phyloP scores from a whole-genome alignment of 2,888 invertebrate species.

The Drosophila kambysellisi region DNA sequence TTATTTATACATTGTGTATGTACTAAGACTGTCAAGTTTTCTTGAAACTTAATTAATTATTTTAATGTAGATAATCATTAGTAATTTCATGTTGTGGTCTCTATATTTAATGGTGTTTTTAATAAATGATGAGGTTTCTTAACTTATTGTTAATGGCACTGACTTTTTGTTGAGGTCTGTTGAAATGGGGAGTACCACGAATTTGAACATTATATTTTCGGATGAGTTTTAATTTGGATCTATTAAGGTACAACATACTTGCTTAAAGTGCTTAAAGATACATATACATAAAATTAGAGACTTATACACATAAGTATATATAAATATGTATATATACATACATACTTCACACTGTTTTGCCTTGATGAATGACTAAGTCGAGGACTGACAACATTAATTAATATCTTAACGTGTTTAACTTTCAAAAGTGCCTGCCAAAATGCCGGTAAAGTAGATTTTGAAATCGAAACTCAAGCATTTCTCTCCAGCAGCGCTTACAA shows the following conservation, averaged over 20 bases:
- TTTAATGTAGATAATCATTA: neutral
- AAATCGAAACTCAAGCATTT: constrained; percentile 57
- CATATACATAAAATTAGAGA: neutral
- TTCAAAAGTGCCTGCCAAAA: constrained; percentile 25
- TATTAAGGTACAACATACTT: neutral
- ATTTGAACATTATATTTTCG: neutral
- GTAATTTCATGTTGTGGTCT: neutral
- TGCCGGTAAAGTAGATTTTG: constrained; percentile 33
- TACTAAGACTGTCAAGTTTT: neutral
- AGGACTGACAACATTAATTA: constrained; percentile 17
- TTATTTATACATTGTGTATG: neutral
- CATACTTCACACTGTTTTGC: neutral
- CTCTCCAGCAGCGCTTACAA: constrained; percentile 59
- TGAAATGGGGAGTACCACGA: neutral
- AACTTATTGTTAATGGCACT: neutral
- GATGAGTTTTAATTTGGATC: neutral
- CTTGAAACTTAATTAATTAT: neutral
- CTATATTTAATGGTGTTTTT: neutral
- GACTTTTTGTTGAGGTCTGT: neutral
- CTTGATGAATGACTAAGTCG: neutral
- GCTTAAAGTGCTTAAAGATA: neutral
- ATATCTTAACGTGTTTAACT: constrained; percentile 17
- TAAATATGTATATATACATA: neutral
- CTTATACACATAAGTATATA: neutral
- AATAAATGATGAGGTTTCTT: neutral